Percentiles rank a stretch among this genome's conserved stretches.
phyloP scores from a whole-genome alignment of 2,113 vertebrate species.

The Carettochelys insculpta region DNA sequence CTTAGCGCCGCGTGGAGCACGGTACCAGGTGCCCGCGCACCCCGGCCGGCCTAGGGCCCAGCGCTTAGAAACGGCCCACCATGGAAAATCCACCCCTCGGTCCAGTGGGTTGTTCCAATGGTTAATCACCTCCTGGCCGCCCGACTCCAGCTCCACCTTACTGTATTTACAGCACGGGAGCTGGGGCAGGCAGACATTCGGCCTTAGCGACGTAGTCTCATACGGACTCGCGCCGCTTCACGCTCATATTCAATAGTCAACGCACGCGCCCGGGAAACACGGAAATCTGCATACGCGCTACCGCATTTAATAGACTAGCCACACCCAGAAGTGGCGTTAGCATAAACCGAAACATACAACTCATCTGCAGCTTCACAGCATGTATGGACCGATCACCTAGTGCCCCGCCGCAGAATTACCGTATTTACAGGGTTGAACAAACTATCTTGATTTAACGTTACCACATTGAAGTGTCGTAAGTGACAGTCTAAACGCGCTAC shows the following conservation, averaged over 20 bases:
- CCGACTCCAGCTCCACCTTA: not conserved
- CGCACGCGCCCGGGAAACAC: no score
- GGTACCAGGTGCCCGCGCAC: no score
- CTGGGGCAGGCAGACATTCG: no score
- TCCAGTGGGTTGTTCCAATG: not conserved
- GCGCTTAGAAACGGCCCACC: not conserved
- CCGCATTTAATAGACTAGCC: not conserved
- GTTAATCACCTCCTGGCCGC: no score
- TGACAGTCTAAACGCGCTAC: not conserved
- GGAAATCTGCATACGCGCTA: not conserved
- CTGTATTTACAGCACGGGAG: not conserved
- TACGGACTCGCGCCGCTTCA: no score
- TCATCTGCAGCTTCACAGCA: not conserved
- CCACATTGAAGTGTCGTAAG: not conserved
- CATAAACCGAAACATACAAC: not conserved
- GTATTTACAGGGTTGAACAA: not conserved
- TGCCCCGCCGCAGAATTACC: no score
- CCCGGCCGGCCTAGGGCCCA: not conserved
- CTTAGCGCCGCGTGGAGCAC: no score
- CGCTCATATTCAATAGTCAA: no score
- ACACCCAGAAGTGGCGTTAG: not conserved
- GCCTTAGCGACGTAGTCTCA: no score
- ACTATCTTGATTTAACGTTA: not conserved
- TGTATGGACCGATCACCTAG: no score
- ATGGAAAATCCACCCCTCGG: not conserved